phyloP scores from a whole-genome alignment of 2,113 vertebrate genomes.

The Pseudonaja textilis region DNA sequence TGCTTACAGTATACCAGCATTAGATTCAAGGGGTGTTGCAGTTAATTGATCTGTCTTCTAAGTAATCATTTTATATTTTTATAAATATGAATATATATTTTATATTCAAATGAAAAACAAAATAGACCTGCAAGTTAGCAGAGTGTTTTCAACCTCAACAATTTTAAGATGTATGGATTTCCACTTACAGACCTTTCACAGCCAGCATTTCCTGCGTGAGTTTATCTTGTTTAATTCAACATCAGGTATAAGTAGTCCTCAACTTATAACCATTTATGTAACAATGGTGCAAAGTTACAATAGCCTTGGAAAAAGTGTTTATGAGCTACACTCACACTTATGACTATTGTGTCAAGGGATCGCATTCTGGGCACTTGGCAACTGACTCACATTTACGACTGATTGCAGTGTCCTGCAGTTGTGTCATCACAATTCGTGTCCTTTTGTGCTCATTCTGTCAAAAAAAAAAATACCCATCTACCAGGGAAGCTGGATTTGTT shows the following conservation, averaged over 20 bases:
- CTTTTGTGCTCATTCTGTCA: background rate
- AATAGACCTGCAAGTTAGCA: background rate
- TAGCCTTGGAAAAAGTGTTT: background rate
- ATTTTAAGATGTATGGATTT: background rate
- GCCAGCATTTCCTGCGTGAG: background rate
- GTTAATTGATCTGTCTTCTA: background rate
- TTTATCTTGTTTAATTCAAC: background rate
- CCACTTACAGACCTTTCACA: background rate
- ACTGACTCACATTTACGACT: background rate
- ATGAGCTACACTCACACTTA: background rate
- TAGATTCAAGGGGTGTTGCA: background rate
- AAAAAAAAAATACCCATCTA: background rate
- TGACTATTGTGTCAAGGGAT: background rate
- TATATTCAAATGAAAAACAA: background rate
- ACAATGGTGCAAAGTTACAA: background rate
- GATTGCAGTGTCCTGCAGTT: background rate
- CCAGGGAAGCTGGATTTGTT: background rate
- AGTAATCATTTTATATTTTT: background rate
- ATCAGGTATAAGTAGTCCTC: background rate
- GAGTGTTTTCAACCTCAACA: background rate
- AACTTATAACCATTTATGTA: background rate
- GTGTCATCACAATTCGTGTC: background rate
- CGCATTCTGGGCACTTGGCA: background rate
- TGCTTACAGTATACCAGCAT: background rate
- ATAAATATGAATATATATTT: too few relatives aligned